Evolutionary conservation across 2,888 invertebrate genomes (phyloP), one percentile per base, ranked within the genome.

Genomic region (Cerceris ruficornis): DNA sequence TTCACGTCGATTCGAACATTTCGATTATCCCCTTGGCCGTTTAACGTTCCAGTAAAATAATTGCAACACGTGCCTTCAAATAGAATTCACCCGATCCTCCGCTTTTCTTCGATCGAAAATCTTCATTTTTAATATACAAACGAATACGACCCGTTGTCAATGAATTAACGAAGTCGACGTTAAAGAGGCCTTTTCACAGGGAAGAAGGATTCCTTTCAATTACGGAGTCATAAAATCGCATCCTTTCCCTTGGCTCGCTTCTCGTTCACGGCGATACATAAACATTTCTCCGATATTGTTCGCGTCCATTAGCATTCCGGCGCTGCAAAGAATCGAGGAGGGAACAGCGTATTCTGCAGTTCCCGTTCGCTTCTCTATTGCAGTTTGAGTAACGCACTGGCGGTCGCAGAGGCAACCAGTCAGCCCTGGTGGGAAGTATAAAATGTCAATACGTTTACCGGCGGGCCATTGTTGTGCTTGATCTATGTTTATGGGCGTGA

Each of bases 381-480:
- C 88, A 83, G 90, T 90, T 89, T 90, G 88, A 90, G 88, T 87
- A 86, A 86, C 87, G 83, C 78, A 74, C 66, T 60, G 62, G 50
- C 69, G 72, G 49, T 54, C 66, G 72, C 60, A 46, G 59, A 73
- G 72, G 79, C 79, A 71, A 78, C 76, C 80, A 85, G 77, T 75
- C 81, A 79, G 68, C 81, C 76, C 80, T 70, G 82, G 85, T 84
- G 84, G 82, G 60, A 84, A 85, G 86, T 86, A 89, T 87, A 87
- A 89, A 88, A 86, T 86, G 88, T 88, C 90, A 90, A 90, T 89
- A 90, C 90, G 86, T 85, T 89, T 88, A 87, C 90, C 90, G 86
- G 85, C 76, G 67, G 75, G 77, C 86, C 82, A 90, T 90, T 90
- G 89, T 90, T 75, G 84, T 62, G 79, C 85, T 85, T 90, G 90